phyloP scores from a whole-genome alignment of 2,888 invertebrate species.

The Netelia melanura region DNA sequence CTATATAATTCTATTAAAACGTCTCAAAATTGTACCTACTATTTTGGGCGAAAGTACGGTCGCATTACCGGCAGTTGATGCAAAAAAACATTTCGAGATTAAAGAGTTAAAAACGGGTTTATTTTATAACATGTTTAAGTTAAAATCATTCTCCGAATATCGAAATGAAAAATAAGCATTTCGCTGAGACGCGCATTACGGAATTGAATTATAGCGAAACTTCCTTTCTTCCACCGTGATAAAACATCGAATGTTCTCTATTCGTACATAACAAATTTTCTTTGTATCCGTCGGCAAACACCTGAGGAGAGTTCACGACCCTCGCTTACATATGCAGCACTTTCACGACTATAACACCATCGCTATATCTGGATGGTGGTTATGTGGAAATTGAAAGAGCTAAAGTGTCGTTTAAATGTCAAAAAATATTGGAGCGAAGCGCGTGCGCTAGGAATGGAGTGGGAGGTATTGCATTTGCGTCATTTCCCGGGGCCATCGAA shows the following conservation, averaged over 20 bases:
- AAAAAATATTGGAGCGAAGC: conserved; percentile 7
- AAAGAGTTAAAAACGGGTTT: too few species aligned
- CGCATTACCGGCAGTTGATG: too few species aligned
- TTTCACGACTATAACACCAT: neutral
- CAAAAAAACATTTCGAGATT: too few species aligned
- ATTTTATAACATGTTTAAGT: too few species aligned
- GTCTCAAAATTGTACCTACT: too few species aligned
- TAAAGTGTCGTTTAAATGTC: conserved; percentile 35
- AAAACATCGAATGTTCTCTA: neutral
- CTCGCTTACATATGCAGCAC: neutral
- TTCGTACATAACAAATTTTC: neutral
- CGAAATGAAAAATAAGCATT: too few species aligned
- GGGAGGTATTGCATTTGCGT: neutral
- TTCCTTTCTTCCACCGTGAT: neutral
- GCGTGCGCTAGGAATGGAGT: neutral
- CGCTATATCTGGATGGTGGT: conserved; percentile 10
- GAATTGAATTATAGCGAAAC: neutral
- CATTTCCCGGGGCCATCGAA: conserved; percentile 38
- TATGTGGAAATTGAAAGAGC: conserved; percentile 41
- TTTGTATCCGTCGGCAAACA: neutral
- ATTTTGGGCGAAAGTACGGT: too few species aligned
- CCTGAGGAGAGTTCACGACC: neutral
- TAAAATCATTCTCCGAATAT: too few species aligned
- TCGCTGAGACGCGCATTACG: neutral
- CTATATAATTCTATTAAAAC: too few species aligned